These are phyloP conservation scores for Aselliscus stoliczkanus DNA, from an alignment of 2,797 vertebrate genomes.

Conservation along the genomic window DNA sequence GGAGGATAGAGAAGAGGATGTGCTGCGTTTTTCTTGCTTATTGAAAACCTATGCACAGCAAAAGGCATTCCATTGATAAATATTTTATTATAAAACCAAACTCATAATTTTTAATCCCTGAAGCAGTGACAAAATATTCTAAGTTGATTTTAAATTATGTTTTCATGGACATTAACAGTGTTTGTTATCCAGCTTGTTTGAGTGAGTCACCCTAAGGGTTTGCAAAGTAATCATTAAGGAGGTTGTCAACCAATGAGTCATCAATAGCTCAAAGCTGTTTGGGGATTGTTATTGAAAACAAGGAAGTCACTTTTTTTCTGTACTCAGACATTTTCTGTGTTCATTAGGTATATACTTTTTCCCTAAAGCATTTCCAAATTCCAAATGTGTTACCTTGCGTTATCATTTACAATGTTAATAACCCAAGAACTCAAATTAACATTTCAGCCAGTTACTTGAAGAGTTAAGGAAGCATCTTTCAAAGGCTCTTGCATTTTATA, in stretches of 20 bases:
- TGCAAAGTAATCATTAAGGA: constrained; percentile 42
- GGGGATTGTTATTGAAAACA: constrained; percentile 23
- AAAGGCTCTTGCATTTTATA: constrained; percentile 11
- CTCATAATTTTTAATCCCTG: constrained; percentile 51
- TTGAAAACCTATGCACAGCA: constrained; percentile 36
- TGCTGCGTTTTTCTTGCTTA: constrained; percentile 25
- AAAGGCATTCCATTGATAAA: not conserved
- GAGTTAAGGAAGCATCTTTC: constrained; percentile 23
- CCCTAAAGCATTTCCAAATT: constrained; percentile 33
- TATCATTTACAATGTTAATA: constrained; percentile 36
- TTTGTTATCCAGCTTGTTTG: constrained; percentile 46
- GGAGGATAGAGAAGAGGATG: not conserved
- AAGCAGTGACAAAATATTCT: constrained; percentile 46
- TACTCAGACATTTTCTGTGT: not conserved
- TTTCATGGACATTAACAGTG: constrained; percentile 23
- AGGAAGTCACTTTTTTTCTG: not conserved
- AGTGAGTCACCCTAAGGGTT: not conserved
- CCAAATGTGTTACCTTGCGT: not conserved
- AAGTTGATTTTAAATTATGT: constrained; percentile 55
- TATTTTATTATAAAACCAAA: constrained; percentile 45
- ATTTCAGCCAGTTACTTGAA: constrained; percentile 1
- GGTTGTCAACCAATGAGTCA: constrained; percentile 22
- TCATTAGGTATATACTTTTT: constrained; percentile 32
- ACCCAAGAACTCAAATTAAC: not conserved
- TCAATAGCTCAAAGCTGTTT: constrained; percentile 41